A percentile compares a stretch with the other conserved stretches of the same genome.
phyloP scores from a whole-genome alignment of 2,888 invertebrate species.

The Sarcophaga caerulescens region DNA sequence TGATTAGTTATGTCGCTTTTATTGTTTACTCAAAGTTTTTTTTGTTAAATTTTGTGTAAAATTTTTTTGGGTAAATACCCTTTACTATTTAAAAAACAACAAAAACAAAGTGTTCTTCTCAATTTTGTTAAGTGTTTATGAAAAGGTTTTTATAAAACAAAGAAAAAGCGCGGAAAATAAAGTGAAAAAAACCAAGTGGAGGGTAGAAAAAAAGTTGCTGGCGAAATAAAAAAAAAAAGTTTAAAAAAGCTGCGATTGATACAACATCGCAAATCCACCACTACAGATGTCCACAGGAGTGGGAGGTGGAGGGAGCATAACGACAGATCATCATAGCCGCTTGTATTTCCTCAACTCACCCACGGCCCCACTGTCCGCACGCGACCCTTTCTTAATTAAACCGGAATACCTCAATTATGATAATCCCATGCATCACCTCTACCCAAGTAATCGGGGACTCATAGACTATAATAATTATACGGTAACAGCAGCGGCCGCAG shows the following conservation, averaged over 20 bases:
- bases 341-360: conserved; percentile 79
- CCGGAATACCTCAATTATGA: conserved; percentile 80
- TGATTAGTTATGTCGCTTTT: conserved; percentile 81
- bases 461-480: conserved; percentile 78
- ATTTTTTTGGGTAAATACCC: conserved; percentile 60
- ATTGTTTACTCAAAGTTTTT: conserved; percentile 77
- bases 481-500: conserved; percentile 73
- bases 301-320: conserved; percentile 80
- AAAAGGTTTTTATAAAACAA: conserved; percentile 46
- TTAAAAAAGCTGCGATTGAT: conserved; percentile 67
- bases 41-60: conserved; percentile 72
- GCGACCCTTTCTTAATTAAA: conserved; percentile 78
- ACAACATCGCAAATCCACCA: conserved; percentile 74
- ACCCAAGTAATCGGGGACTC: conserved; percentile 77
- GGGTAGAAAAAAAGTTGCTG: conserved; percentile 52
- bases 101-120: conserved; percentile 49
- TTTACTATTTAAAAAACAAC: conserved; percentile 53
- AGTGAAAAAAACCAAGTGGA: conserved; percentile 41
- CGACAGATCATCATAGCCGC: conserved; percentile 79
- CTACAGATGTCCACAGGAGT: conserved; percentile 79
- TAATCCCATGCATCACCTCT: conserved; percentile 79
- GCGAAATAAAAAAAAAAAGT: conserved; percentile 55
- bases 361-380: conserved; percentile 76
- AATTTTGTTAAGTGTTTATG: conserved; percentile 48
- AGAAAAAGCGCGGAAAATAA: conserved; percentile 59